Conservation (phyloP, 2,888 invertebrate genomes). For the Linhomoeus sp. region DNA sequence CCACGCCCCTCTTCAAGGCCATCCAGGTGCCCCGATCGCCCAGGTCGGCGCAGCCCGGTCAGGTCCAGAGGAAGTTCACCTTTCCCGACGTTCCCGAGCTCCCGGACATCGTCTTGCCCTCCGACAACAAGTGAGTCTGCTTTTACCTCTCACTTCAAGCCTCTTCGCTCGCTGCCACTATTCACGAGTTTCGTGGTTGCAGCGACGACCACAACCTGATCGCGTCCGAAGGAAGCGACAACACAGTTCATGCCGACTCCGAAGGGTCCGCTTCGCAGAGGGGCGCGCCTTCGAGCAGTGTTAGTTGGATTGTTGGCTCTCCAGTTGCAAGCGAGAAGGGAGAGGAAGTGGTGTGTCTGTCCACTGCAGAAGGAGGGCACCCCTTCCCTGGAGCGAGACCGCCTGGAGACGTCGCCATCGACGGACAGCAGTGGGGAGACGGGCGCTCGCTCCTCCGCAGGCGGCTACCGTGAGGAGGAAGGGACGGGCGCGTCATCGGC, state of each 20-base stretch:
- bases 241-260: not conserved
- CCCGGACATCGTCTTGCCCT: not conserved
- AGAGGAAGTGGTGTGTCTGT: no score
- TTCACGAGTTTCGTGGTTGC: not conserved
- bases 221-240: not conserved
- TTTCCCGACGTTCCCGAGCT: not conserved
- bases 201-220: not conserved
- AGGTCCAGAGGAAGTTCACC: not conserved
- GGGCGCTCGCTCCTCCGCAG: not conserved
- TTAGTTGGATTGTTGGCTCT: no score
- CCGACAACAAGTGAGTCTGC: not conserved
- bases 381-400: no score
- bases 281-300: not conserved
- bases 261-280: not conserved
- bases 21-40: no score
- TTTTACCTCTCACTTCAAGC: not conserved
- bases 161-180: not conserved
- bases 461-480: no score
- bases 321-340: no score
- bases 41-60: not conserved
- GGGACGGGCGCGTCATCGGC: no score
- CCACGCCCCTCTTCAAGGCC: slow-evolving; percentile 1
- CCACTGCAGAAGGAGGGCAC: no score
- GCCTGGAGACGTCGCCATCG: not conserved
- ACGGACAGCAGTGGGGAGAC: not conserved